phyloP scores from a whole-genome alignment of 1,140 invertebrate species.

The Brachionus rotundiformis region DNA sequence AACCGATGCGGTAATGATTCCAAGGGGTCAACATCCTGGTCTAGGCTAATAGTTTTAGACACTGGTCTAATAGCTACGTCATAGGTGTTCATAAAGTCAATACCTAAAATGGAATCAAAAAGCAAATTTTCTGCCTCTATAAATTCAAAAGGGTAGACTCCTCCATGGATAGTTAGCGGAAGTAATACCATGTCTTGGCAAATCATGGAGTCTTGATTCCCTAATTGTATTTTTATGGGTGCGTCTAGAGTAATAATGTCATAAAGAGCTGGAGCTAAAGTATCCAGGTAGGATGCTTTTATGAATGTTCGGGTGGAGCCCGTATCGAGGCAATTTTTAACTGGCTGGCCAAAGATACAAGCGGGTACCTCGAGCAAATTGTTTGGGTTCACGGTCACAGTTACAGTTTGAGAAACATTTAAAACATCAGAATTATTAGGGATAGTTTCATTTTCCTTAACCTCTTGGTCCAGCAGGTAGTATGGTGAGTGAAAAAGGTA shows the following conservation, averaged over 20 bases:
- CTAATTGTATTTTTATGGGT: not conserved
- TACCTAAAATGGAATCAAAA: slow-evolving; percentile 1
- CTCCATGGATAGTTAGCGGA: not conserved
- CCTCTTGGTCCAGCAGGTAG: no score
- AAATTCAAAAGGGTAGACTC: not conserved
- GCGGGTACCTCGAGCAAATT: no score
- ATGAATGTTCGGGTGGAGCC: not conserved
- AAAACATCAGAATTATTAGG: no score
- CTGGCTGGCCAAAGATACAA: no score
- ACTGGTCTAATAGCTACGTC: not conserved
- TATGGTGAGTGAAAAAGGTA: no score
- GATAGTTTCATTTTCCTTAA: no score
- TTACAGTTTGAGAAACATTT: no score
- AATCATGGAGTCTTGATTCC: not conserved
- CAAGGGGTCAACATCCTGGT: not conserved
- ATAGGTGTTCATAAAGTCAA: not conserved
- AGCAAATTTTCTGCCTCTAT: not conserved
- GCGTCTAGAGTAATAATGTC: not conserved
- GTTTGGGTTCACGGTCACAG: no score
- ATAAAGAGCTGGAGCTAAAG: not conserved
- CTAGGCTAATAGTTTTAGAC: not conserved
- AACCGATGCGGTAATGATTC: not conserved
- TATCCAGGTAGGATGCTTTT: not conserved
- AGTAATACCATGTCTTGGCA: not conserved
- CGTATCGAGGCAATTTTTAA: no score